Conservation (phyloP, 2,888 invertebrate species). For the Anoplius nigerrimus region DNA sequence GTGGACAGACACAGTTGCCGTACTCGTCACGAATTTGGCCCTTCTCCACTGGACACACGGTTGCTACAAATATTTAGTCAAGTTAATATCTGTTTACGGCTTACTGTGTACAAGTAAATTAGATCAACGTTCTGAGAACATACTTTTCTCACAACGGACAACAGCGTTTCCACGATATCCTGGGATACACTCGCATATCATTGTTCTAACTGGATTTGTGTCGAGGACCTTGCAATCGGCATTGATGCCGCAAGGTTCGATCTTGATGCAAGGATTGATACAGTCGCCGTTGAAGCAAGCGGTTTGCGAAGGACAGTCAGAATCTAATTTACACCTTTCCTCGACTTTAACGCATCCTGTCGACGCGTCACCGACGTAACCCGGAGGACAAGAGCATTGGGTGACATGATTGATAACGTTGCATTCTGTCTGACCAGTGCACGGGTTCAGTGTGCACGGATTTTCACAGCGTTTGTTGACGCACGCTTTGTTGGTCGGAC, state of each 20-base stretch:
- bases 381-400: slow-evolving; percentile 89
- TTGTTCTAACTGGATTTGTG: slow-evolving; percentile 89
- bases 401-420: slow-evolving; percentile 85
- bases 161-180: slow-evolving; percentile 93
- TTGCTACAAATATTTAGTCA: slow-evolving; percentile 71
- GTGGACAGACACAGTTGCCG: slow-evolving; percentile 85
- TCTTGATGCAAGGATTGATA: slow-evolving; percentile 87
- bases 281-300: slow-evolving; percentile 90
- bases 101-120: not conserved
- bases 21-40: slow-evolving; percentile 81
- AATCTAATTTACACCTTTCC: slow-evolving; percentile 83
- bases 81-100: not conserved
- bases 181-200: slow-evolving; percentile 91
- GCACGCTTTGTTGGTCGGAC: slow-evolving; percentile 88
- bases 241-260: slow-evolving; percentile 88
- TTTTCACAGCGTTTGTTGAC: slow-evolving; percentile 87
- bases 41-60: slow-evolving; percentile 81
- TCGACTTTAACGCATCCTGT: slow-evolving; percentile 78
- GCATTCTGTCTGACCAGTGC: slow-evolving; percentile 85
- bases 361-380: slow-evolving; percentile 81
- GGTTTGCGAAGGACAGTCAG: slow-evolving; percentile 88
- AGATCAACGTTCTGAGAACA: slow-evolving; percentile 68
- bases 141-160: slow-evolving; percentile 87
- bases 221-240: slow-evolving; percentile 87
- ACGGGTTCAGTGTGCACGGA: slow-evolving; percentile 84